Base-by-base conservation (phyloP, 2,797 vertebrate species). In the Thripadectes ignobilis region DNA sequence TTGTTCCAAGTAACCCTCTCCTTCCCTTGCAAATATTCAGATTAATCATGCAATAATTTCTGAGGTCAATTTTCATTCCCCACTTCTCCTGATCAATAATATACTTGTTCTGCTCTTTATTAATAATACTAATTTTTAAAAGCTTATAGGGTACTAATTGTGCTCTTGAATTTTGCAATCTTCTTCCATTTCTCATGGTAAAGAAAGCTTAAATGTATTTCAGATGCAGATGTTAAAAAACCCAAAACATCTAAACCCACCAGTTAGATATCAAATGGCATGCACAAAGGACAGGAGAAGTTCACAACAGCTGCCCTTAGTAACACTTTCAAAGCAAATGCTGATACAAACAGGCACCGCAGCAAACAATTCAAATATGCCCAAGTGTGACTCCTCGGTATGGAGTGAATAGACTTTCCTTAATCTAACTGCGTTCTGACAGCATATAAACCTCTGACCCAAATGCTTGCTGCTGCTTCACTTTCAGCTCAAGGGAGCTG, bases 61-160 rank as follows among this genome's bases (percentile, higher is more conserved):
- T 74, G 27, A 92, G 8, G 18, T n/a, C 12, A 58, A 36, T 46
- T 78, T 62, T 51, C 19, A 46, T 39, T 39, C 55, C 14, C 6
- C 22, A 6, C 8, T 30, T 2, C 15, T 18, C 22, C 5, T 0
- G 1, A 78, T 29, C 17, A 85, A 48, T 14, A 79, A 66, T 15
- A 61, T 10, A 21, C 3, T 76, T 63, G 36, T 14, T 23, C 32
- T 9, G 5, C 4, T 61, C 65, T 78, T 62, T 69, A 75, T 55
- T 58, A 68, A 30, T 4, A 89, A 29, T 30, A 83, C 43, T 71
- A 45, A 66, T 54, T 73, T 59, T 89, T 55, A 49, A 45, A 77
- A 93, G 76, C n/a, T 85, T 84, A 89, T 65, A 91, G 88, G 58
- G 68, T 80, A 93, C n/a, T 88, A 93, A 88, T 93, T 97, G 86